These are phyloP conservation scores for Rhagonycha fulva DNA, from an alignment of 2,888 invertebrate genomes.

Conservation along the genomic window DNA sequence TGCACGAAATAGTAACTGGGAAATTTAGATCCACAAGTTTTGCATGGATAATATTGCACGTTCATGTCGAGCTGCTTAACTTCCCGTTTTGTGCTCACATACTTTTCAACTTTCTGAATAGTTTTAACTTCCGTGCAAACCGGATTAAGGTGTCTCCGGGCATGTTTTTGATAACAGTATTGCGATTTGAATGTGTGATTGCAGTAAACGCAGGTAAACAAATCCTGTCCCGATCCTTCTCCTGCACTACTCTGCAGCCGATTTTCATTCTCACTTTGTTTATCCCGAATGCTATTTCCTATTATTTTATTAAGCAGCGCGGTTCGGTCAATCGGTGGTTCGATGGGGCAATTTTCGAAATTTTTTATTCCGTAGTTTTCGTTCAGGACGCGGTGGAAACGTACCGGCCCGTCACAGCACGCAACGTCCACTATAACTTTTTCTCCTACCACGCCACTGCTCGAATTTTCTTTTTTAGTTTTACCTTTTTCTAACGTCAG, in stretches of 20 bases:
- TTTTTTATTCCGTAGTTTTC: slow-evolving; percentile 68
- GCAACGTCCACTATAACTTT: slow-evolving; percentile 83
- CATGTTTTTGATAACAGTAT: slow-evolving; percentile 84
- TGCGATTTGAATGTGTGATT: slow-evolving; percentile 82
- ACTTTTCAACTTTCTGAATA: slow-evolving; percentile 42
- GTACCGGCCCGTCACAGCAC: slow-evolving; percentile 88
- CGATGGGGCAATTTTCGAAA: slow-evolving; percentile 10
- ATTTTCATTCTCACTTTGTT: slow-evolving; percentile 51
- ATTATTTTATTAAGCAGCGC: slow-evolving; percentile 53
- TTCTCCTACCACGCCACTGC: slow-evolving; percentile 35
- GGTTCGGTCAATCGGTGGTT: slow-evolving; percentile 35
- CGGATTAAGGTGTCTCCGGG: slow-evolving; percentile 69
- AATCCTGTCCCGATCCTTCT: slow-evolving; percentile 44
- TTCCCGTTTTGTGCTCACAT: slow-evolving; percentile 57
- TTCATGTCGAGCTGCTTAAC: slow-evolving; percentile 74
- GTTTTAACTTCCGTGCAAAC: slow-evolving; percentile 55
- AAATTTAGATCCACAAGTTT: slow-evolving; percentile 89
- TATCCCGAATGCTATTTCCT: slow-evolving; percentile 52
- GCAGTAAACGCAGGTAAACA: slow-evolving; percentile 75
- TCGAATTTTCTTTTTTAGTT: slow-evolving; percentile 30
- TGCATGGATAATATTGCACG: slow-evolving; percentile 91
- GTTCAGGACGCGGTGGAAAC: slow-evolving; percentile 84
- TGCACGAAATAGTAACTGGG: slow-evolving; percentile 94
- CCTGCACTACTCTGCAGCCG: slow-evolving; percentile 42
- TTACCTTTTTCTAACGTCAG: slow-evolving; percentile 8